Evolutionary conservation across 2,113 vertebrate species (phyloP).

Genomic region (Dinomys branickii): DNA sequence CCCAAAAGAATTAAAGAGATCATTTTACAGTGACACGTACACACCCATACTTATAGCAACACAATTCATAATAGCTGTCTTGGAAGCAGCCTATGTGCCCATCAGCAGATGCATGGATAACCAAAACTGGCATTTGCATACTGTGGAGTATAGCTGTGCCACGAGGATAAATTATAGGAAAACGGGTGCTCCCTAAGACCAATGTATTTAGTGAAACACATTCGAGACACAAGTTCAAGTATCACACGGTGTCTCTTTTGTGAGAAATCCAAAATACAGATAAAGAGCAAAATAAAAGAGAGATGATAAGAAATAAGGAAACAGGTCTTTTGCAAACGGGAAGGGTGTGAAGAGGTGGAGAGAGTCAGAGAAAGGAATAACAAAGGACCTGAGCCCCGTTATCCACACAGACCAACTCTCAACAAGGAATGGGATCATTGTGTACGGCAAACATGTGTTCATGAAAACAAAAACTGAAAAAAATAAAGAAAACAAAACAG

Average conservation of each 20-base stretch:
- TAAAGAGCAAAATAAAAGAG: not conserved
- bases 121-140: not conserved
- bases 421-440: not conserved
- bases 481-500: not conserved
- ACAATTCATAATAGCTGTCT: not conserved
- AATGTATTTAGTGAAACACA: not conserved
- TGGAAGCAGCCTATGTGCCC: not conserved
- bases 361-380: not conserved
- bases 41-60: not conserved
- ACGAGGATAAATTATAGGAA: not conserved
- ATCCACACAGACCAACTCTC: not conserved
- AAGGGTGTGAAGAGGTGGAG: not conserved
- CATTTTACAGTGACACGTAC: not conserved
- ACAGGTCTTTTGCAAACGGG: not conserved
- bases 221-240: not conserved
- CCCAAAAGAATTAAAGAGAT: not conserved
- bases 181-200: not conserved
- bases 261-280: not conserved
- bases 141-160: not conserved
- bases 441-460: not conserved
- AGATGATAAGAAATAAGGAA: not conserved
- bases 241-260: not conserved
- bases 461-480: not conserved
- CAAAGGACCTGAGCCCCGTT: not conserved
- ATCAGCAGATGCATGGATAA: not conserved